These are phyloP conservation scores for Schizotus pectinicornis DNA, from an alignment of 2,888 invertebrate species.

Conservation along the genomic window DNA sequence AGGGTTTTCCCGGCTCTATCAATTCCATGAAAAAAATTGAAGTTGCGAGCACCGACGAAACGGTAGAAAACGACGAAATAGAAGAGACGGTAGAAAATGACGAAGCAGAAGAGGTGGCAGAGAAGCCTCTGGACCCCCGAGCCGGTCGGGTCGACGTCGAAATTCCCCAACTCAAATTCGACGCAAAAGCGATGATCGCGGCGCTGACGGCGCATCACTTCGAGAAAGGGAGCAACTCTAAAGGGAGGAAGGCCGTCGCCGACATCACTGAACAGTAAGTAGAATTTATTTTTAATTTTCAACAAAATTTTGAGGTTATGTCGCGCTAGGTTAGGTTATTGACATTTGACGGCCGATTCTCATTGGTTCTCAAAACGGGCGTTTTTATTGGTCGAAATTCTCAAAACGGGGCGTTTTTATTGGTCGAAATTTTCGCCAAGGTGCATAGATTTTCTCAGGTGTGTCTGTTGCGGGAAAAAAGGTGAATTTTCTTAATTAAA, in stretches of 20 bases:
- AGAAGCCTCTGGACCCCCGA: conserved; percentile 69
- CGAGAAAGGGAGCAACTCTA: conserved; percentile 61
- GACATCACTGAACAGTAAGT: conserved; percentile 62
- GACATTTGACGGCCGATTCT: too few species aligned
- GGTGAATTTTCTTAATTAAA: too few species aligned
- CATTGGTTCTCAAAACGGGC: too few species aligned
- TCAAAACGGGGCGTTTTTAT: too few species aligned
- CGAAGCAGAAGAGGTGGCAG: conserved; percentile 44
- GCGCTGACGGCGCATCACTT: conserved; percentile 62
- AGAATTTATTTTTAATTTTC: not conserved
- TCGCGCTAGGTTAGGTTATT: too few species aligned
- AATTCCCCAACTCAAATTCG: conserved; percentile 72
- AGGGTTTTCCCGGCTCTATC: conserved; percentile 76
- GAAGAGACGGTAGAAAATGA: conserved; percentile 43
- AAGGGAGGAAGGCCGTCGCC: conserved; percentile 64
- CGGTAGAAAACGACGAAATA: conserved; percentile 51
- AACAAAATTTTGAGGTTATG: not conserved
- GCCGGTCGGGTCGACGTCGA: conserved; percentile 80
- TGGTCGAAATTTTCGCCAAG: too few species aligned
- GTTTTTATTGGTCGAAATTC: too few species aligned
- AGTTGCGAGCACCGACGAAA: conserved; percentile 45
- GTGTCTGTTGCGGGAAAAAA: too few species aligned
- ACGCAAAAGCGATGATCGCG: conserved; percentile 63
- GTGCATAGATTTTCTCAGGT: too few species aligned
- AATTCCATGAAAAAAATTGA: conserved; percentile 65